Conservation (phyloP, 2,797 vertebrate species). For the Limosa lapponica region DNA sequence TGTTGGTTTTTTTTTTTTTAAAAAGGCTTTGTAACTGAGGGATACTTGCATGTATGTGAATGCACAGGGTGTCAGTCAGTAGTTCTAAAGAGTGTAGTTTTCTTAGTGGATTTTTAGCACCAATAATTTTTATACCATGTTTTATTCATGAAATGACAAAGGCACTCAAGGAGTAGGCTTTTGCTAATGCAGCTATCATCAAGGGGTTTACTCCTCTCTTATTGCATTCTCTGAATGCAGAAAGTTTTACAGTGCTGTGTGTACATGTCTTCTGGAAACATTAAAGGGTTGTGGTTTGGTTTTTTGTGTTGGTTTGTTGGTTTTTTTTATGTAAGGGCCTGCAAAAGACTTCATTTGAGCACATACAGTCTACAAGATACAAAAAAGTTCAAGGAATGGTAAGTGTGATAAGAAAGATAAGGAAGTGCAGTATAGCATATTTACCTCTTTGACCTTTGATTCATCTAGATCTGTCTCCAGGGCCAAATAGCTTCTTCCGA, state of each 20-base stretch:
- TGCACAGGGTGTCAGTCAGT: background rate
- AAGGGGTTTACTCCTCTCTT: background rate
- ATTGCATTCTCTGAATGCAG: background rate
- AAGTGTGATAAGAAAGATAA: background rate
- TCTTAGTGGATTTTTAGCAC: background rate
- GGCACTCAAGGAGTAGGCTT: background rate
- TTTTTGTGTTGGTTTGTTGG: background rate
- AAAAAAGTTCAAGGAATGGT: background rate
- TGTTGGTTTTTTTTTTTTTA: background rate
- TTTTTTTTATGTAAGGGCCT: background rate
- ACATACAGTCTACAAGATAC: background rate
- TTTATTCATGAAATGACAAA: background rate
- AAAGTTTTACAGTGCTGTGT: background rate
- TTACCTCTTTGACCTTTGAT: background rate
- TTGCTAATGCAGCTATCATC: background rate
- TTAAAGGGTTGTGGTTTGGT: background rate
- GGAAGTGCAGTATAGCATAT: background rate
- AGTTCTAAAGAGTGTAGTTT: background rate
- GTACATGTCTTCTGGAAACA: rapidly evolving
- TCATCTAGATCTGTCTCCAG: background rate
- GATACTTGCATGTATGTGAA: background rate
- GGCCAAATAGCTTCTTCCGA: background rate
- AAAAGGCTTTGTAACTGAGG: background rate
- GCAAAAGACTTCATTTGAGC: background rate
- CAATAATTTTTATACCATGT: background rate